These are phyloP conservation scores for Eulemur macaco DNA, from an alignment of 2,113 vertebrate genomes.

Conservation along the genomic window DNA sequence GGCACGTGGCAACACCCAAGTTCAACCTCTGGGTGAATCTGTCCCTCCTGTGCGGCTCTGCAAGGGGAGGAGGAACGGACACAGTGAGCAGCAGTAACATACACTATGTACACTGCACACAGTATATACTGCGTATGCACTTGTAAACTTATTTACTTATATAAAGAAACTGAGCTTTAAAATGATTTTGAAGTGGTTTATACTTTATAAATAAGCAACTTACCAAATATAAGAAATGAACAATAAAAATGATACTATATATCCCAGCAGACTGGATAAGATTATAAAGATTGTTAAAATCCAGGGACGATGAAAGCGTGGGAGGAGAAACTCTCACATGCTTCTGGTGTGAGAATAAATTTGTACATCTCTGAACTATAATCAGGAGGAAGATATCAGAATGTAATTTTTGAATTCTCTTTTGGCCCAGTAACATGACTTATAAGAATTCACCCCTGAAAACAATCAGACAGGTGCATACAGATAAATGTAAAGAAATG, in stretches of 20 bases:
- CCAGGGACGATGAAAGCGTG: neutral
- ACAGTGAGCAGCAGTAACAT: neutral
- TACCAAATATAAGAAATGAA: neutral
- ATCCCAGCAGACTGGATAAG: neutral
- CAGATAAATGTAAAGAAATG: neutral
- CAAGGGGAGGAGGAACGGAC: neutral
- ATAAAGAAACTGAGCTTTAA: slow-evolving; percentile 12
- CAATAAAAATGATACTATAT: neutral
- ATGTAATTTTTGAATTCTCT: slow-evolving; percentile 5
- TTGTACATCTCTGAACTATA: slow-evolving; percentile 4
- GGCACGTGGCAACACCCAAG: neutral
- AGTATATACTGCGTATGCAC: neutral
- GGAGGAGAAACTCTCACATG: neutral
- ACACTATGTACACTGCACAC: neutral
- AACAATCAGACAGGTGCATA: neutral
- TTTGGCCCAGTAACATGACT: neutral
- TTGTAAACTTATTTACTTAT: neutral
- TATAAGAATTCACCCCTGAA: neutral
- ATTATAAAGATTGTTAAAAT: neutral
- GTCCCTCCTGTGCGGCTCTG: neutral
- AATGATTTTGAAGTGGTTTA: neutral
- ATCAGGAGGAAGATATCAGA: neutral
- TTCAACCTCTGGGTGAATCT: neutral
- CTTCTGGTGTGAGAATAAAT: neutral
- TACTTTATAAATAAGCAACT: neutral